A percentile compares a stretch with the other conserved stretches of the same genome.
Evolutionary conservation across 2,888 invertebrate genomes (phyloP).

Genomic region (Phyllotreta striolata): DNA sequence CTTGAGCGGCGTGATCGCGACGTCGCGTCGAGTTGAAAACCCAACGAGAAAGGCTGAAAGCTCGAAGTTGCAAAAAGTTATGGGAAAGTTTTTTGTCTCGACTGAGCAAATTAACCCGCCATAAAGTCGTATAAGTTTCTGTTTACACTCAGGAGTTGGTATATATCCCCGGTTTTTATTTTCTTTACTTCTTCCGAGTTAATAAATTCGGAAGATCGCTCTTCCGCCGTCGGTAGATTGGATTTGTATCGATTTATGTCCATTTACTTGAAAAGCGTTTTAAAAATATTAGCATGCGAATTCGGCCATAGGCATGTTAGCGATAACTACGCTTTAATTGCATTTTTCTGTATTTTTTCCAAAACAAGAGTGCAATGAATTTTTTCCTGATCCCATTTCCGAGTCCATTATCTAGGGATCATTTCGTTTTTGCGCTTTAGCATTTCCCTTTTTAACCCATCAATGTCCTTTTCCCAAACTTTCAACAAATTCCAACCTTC

Average conservation of each 20-base stretch:
- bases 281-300: too few relatives aligned
- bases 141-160: constrained; percentile 14
- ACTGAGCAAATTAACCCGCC: constrained; percentile 16
- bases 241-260: constrained; percentile 14
- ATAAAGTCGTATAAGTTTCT: constrained; percentile 23
- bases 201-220: constrained; percentile 17
- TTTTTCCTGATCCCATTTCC: too few relatives aligned
- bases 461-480: too few relatives aligned
- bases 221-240: constrained; percentile 6
- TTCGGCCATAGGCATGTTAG: too few relatives aligned
- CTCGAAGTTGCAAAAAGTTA: constrained; percentile 19
- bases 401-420: too few relatives aligned
- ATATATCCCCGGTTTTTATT: constrained; percentile 4
- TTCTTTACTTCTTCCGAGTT: constrained; percentile 10
- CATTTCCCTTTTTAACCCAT: too few relatives aligned
- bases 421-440: too few relatives aligned
- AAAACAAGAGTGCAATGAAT: too few relatives aligned
- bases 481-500: background rate
- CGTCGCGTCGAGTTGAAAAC: constrained; percentile 5
- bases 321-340: too few relatives aligned
- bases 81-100: constrained; percentile 21
- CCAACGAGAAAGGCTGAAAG: constrained; percentile 18
- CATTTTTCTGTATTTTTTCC: too few relatives aligned
- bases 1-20: background rate
- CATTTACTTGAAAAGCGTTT: constrained; percentile 4